These are phyloP conservation scores for Adela reaumurella DNA, from an alignment of 2,888 invertebrate genomes.

Conservation along the genomic window DNA sequence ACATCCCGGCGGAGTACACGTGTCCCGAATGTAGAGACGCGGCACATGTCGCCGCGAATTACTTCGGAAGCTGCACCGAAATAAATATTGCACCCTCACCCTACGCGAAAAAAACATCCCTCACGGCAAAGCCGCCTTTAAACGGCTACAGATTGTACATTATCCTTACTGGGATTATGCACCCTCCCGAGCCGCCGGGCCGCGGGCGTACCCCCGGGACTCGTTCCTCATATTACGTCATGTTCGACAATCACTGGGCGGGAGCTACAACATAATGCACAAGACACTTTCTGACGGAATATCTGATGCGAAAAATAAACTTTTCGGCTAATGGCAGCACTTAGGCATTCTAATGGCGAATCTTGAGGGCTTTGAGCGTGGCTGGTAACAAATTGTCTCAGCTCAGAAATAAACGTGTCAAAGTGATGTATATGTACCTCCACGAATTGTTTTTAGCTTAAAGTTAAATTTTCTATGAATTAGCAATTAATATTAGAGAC, in stretches of 20 bases:
- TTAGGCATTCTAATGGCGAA: no score
- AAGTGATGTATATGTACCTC: no score
- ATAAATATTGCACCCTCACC: constrained; percentile 58
- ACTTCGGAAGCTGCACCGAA: constrained; percentile 39
- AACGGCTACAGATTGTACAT: constrained; percentile 59
- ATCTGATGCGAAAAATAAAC: no score
- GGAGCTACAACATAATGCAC: constrained; percentile 15
- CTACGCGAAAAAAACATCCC: constrained; percentile 55
- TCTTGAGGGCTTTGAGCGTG: no score
- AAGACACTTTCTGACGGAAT: not conserved
- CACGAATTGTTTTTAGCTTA: no score
- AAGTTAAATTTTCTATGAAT: no score
- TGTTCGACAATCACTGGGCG: constrained; percentile 33
- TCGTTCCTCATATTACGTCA: constrained; percentile 52
- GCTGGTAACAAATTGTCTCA: no score
- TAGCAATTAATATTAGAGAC: no score
- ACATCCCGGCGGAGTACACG: not conserved
- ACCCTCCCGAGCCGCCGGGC: constrained; percentile 48
- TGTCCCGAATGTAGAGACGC: not conserved
- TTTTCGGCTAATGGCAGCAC: no score
- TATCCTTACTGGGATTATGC: constrained; percentile 58
- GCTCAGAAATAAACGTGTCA: no score
- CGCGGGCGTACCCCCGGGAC: constrained; percentile 35
- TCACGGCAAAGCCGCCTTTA: constrained; percentile 54
- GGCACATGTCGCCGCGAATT: constrained; percentile 34